phyloP scores from a whole-genome alignment of 2,797 vertebrate species.

The Petrocephalus sullivani region DNA sequence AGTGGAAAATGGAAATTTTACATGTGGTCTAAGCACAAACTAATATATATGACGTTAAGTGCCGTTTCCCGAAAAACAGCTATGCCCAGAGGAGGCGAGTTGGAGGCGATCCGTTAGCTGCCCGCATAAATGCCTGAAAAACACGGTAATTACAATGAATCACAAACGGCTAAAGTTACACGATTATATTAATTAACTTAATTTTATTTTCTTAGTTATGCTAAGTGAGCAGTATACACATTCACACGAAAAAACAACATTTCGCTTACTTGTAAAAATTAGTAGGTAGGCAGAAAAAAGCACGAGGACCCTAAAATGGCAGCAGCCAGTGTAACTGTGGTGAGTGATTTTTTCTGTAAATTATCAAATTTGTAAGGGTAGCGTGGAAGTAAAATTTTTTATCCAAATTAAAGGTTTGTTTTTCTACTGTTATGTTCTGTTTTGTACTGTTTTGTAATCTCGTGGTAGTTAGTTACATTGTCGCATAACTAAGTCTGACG shows the following conservation, averaged over 20 bases:
- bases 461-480: background rate
- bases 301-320: slow-evolving; percentile 47
- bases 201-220: background rate
- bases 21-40: background rate
- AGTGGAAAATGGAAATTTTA: background rate
- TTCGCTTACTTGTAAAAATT: background rate
- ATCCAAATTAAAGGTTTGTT: background rate
- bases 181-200: background rate
- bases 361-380: background rate
- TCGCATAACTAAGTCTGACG: background rate
- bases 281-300: background rate
- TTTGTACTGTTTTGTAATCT: background rate
- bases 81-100: background rate
- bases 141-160: background rate
- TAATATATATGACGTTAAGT: background rate
- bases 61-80: background rate
- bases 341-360: slow-evolving; percentile 24
- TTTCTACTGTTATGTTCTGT: background rate
- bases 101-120: background rate
- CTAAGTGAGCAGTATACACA: background rate
- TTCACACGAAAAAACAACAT: background rate
- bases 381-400: background rate
- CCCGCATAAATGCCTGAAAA: slow-evolving; percentile 22
- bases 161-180: background rate
- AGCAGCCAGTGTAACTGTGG: slow-evolving; percentile 38